phyloP scores from a whole-genome alignment of 2,113 vertebrate species.

The Pogonocichla stellata region DNA sequence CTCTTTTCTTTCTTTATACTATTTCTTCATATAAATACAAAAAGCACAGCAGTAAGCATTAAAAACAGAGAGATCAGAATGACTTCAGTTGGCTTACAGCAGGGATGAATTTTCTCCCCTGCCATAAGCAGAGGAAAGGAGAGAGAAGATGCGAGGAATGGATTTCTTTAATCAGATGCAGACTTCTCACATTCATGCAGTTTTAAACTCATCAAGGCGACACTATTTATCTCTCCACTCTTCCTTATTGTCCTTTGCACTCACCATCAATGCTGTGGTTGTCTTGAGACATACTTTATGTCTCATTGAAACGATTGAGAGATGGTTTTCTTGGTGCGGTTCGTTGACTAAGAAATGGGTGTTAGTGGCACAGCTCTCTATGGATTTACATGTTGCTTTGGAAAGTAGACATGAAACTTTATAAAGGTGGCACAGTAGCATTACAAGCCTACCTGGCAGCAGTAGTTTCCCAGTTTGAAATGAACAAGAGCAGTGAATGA shows the following conservation, averaged over 20 bases:
- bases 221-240: background rate
- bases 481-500: background rate
- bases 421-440: background rate
- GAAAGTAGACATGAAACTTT: background rate
- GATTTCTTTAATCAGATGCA: conserved; percentile 30
- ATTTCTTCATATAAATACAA: conserved; percentile 25
- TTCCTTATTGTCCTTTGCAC: background rate
- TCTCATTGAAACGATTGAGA: background rate
- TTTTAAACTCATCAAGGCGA: background rate
- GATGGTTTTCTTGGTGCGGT: background rate
- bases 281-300: background rate
- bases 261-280: background rate
- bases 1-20: background rate
- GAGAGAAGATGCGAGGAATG: background rate
- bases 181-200: background rate
- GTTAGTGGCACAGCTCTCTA: background rate
- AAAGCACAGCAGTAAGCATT: conserved; percentile 40
- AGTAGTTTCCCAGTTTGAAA: background rate
- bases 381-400: background rate
- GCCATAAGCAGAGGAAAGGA: background rate
- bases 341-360: background rate
- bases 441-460: background rate
- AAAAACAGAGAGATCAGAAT: conserved; percentile 10
- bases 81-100: conserved; percentile 20
- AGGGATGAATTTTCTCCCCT: conserved; percentile 6